Conservation (phyloP, 2,113 vertebrate genomes). For the Rhinolophus ferrumequinum region DNA sequence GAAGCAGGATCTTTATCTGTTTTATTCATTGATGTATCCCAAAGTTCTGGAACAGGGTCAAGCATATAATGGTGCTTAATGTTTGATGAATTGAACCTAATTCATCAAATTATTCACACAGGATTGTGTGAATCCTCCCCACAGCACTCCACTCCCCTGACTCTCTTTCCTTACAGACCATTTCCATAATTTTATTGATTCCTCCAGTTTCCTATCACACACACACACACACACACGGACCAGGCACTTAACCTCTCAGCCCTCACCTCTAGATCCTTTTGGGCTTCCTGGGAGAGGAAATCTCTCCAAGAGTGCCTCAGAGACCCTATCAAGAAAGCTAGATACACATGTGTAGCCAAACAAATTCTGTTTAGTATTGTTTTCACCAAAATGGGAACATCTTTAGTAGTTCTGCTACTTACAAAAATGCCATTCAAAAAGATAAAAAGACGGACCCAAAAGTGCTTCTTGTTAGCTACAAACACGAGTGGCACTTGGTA, state of each 20-base stretch:
- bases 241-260: background rate
- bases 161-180: background rate
- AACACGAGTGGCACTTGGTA: background rate
- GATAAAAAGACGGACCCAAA: background rate
- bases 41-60: background rate
- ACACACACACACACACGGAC: background rate
- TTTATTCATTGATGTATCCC: background rate
- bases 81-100: background rate
- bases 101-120: no score
- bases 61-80: background rate
- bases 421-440: background rate
- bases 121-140: background rate
- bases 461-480: background rate
- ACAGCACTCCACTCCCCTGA: background rate
- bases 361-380: background rate
- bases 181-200: background rate
- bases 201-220: background rate
- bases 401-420: constrained; percentile 17
- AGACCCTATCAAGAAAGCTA: background rate
- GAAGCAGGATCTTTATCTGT: background rate
- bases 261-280: background rate
- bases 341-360: background rate
- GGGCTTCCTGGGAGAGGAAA: background rate
- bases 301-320: background rate
- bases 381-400: background rate